Evolutionary conservation across 2,888 invertebrate species (phyloP), one percentile per base, ranked within the genome.

Genomic region (Mythimna albipuncta): DNA sequence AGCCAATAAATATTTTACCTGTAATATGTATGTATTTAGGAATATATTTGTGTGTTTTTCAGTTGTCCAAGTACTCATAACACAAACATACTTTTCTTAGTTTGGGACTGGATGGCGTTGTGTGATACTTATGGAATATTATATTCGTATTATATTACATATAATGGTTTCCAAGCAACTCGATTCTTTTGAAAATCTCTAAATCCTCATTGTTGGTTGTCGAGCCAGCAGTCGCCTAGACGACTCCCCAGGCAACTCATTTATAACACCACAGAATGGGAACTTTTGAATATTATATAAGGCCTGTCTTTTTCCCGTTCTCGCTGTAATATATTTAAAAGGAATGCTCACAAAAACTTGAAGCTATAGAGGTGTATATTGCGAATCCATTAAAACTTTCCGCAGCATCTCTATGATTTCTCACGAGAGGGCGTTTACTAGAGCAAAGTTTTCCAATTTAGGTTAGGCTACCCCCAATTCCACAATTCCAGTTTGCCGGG

Each of bases 371-470:
- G 64, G 67, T 75, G 61, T 81, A 44, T 79, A 79, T 85, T 81
- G 70, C 71, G 71, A 80, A 72, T 81, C 86, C 77, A 87, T 87
- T 87, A 86, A 84, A 86, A 86, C 79, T 87, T 87, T 44, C 50
- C 41, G 62, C 32, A 72, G 77, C 77, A 77, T 83, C 72, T 82
- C 77, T 86, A 85, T 81, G 87, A 82, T 85, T 86, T 81, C 84
- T 83, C 77, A 64, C 59, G 79, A 82, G 82, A 78, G 79, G 73
- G 72, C 64, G 79, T 77, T 77, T 78, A 80, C 77, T 73, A 71
- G 84, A 69, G 79, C 74, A 86, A 92, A 92, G 87, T 92, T 92
- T 91, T 90, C 90, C 91, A 91, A 92, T 91, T 91, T 90, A 79
- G 84, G 84, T 84, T 85, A 83, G 81, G 83, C 77, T 82, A 87